Evolutionary conservation across 2,113 vertebrate species (phyloP).

Genomic region (Ammodramus savannarum): DNA sequence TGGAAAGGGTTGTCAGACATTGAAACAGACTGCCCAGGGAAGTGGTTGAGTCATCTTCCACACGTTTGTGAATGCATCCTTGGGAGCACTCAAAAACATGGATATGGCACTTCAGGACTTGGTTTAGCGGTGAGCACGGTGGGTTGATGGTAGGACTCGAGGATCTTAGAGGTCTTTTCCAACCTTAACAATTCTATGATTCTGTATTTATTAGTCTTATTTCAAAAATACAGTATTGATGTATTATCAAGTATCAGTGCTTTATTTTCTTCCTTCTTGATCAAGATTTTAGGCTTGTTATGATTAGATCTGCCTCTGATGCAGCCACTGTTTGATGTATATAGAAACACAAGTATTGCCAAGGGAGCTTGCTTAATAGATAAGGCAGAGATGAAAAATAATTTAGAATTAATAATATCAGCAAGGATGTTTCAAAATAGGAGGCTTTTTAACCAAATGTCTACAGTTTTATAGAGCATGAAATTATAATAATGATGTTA

Average conservation of each 20-base stretch:
- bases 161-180: not conserved
- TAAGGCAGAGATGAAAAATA: not conserved
- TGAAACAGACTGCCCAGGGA: not conserved
- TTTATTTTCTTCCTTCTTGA: not conserved
- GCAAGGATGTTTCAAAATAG: not conserved
- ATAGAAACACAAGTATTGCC: not conserved
- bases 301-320: not conserved
- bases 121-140: not conserved
- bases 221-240: not conserved
- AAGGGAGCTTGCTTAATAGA: not conserved
- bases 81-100: not conserved
- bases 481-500: not conserved
- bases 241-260: not conserved
- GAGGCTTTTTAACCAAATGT: not conserved
- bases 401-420: not conserved
- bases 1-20: not conserved
- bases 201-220: not conserved
- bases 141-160: not conserved
- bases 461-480: conserved; percentile 7
- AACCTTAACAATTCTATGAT: not conserved
- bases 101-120: not conserved
- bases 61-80: not conserved
- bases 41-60: not conserved
- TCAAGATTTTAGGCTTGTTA: not conserved
- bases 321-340: not conserved